Conservation (phyloP, 2,888 invertebrate genomes). For the Bugula neritina region DNA sequence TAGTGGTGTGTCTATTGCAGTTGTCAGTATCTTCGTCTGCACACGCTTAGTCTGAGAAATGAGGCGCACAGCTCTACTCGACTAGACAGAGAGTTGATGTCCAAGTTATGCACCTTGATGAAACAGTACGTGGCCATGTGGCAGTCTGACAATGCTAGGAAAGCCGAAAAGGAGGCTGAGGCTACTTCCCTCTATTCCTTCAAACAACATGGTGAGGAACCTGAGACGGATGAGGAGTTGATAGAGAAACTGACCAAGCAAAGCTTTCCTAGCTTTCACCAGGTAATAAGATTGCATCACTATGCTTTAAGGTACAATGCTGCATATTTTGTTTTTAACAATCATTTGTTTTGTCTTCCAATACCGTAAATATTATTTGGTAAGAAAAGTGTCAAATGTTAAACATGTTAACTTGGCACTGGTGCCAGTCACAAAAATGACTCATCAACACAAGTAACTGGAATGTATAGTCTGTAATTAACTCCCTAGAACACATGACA, state of each 20-base stretch:
- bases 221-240: slow-evolving; percentile 12
- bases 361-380: too few relatives aligned
- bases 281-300: neutral
- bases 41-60: neutral
- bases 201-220: slow-evolving; percentile 21
- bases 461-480: too few relatives aligned
- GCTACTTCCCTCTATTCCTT: slow-evolving; percentile 16
- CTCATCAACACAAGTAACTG: too few relatives aligned
- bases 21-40: neutral
- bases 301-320: too few relatives aligned
- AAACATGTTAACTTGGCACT: too few relatives aligned
- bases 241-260: neutral
- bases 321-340: too few relatives aligned
- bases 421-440: too few relatives aligned
- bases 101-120: neutral
- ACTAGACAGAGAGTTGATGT: neutral
- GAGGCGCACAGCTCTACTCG: slow-evolving; percentile 5
- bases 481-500: too few relatives aligned
- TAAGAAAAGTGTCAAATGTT: too few relatives aligned
- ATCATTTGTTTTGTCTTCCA: too few relatives aligned
- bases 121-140: neutral
- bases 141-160: slow-evolving; percentile 3
- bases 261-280: slow-evolving; percentile 16
- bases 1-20: neutral
- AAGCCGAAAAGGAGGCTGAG: slow-evolving; percentile 14